A percentile compares a stretch with the other conserved stretches of the same genome.
phyloP scores from a whole-genome alignment of 2,888 invertebrate genomes.

The Leptinotarsa haldemani region DNA sequence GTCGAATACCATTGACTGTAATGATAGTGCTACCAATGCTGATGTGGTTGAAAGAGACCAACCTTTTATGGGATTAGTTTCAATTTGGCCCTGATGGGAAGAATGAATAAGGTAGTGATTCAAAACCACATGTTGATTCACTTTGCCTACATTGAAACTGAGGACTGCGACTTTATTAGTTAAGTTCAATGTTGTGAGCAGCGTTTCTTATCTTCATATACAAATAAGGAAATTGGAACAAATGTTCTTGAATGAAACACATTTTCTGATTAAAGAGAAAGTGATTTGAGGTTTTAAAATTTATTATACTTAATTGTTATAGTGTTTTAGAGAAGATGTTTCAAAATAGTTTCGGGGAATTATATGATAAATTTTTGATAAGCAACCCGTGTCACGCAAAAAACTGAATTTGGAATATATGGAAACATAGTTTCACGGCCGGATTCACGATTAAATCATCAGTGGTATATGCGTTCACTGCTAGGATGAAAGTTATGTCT shows the following conservation, averaged over 20 bases:
- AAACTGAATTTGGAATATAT: no score
- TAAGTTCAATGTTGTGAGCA: not conserved
- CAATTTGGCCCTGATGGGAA: conserved; percentile 11
- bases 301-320: no score
- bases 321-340: no score
- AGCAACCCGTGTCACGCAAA: no score
- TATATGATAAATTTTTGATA: no score
- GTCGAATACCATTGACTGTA: conserved; percentile 11
- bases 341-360: no score
- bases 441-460: no score
- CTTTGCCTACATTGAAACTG: not conserved
- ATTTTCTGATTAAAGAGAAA: no score
- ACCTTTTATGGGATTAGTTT: conserved; percentile 22
- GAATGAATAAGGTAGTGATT: conserved; percentile 16
- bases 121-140: conserved; percentile 12
- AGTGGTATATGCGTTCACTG: no score
- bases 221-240: not conserved
- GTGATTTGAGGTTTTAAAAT: no score
- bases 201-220: not conserved
- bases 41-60: conserved; percentile 21
- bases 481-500: no score
- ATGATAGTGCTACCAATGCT: conserved; percentile 9
- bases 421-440: no score
- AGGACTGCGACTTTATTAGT: conserved; percentile 7
- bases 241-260: not conserved